Conservation (phyloP, 1,140 invertebrate genomes). For the Meloidogyne exigua region DNA sequence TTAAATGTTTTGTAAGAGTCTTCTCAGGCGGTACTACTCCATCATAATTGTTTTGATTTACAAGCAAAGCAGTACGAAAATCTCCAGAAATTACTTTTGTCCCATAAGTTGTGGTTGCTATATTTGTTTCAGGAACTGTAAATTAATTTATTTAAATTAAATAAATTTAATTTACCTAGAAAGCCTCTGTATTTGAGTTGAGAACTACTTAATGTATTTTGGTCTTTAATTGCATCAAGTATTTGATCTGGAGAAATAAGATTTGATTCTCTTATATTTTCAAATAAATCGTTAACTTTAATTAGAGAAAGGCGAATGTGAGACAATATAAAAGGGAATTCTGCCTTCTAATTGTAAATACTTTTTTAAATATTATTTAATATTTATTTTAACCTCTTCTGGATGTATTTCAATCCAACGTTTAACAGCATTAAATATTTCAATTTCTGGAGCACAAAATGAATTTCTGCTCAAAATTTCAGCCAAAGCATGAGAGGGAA, state of each 20-base stretch:
- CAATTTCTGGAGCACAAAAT: constrained; percentile 89
- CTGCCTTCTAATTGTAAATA: constrained; percentile 17
- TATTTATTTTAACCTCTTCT: constrained; percentile 67
- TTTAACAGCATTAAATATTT: constrained; percentile 85
- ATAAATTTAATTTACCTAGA: constrained; percentile 34
- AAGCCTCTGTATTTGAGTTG: constrained; percentile 76
- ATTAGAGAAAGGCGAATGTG: constrained; percentile 79
- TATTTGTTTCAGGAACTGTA: constrained; percentile 39
- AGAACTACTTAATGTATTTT: constrained; percentile 75
- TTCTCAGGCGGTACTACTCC: constrained; percentile 11
- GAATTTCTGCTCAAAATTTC: constrained; percentile 86
- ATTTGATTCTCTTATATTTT: constrained; percentile 79
- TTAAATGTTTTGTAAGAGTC: constrained; percentile 27
- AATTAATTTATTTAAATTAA: constrained; percentile 18
- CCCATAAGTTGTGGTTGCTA: constrained; percentile 28
- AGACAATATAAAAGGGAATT: constrained; percentile 48
- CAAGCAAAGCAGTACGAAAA: constrained; percentile 27
- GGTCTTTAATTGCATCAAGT: constrained; percentile 85
- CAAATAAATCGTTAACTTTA: constrained; percentile 79
- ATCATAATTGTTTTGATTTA: constrained; percentile 21
- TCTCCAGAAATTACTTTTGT: constrained; percentile 44
- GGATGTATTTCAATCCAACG: constrained; percentile 80
- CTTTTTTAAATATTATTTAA: constrained; percentile 25
- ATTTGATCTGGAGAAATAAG: constrained; percentile 83
- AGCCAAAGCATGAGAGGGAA: constrained; percentile 59